Evolutionary conservation across 2,888 invertebrate species (phyloP).

Genomic region (Dusona sp.): DNA sequence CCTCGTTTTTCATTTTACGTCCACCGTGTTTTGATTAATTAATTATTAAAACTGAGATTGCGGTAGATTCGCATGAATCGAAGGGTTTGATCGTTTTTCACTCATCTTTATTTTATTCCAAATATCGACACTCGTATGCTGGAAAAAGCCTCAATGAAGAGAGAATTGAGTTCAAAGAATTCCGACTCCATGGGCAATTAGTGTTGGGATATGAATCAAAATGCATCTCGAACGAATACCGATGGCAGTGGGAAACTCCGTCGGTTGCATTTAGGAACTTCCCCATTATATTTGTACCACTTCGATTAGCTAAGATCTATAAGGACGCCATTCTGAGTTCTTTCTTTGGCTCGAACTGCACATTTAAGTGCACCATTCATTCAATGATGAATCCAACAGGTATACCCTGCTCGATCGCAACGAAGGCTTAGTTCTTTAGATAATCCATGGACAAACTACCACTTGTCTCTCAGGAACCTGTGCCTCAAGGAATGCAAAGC

Average conservation of each 20-base stretch:
- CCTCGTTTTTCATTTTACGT: neutral
- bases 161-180: neutral
- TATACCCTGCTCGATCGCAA: conserved; percentile 12
- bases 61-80: neutral
- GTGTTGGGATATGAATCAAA: neutral
- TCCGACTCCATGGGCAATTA: neutral
- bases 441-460: conserved; percentile 59
- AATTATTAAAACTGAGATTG: neutral
- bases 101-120: no score
- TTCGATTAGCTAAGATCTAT: conserved; percentile 11
- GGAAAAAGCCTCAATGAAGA: neutral
- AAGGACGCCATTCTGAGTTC: neutral
- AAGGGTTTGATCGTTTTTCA: no score
- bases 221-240: neutral
- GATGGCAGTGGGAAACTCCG: neutral
- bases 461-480: conserved; percentile 58
- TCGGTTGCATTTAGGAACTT: neutral
- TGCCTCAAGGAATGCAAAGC: conserved; percentile 72
- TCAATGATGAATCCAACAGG: conserved; percentile 6
- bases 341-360: neutral
- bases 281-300: neutral
- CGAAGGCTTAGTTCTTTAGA: conserved; percentile 31
- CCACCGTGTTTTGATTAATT: neutral
- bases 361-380: neutral
- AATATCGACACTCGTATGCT: no score